A percentile compares a stretch with the other conserved stretches of the same genome.
Evolutionary conservation across 2,113 vertebrate species (phyloP).

Genomic region (Prionailurus bengalensis): DNA sequence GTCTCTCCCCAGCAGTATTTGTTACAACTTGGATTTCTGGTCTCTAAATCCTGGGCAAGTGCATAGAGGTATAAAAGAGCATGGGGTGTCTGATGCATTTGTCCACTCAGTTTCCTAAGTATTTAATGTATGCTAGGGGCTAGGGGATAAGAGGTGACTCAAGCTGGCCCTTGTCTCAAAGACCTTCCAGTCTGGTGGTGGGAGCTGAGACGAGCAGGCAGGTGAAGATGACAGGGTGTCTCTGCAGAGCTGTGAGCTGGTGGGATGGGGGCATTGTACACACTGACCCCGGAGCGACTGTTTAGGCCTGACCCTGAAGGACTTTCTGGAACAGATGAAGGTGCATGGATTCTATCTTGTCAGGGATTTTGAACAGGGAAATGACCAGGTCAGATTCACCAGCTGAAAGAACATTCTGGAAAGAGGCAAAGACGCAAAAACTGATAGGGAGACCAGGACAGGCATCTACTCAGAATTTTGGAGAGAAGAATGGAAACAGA

Average conservation of each 20-base stretch:
- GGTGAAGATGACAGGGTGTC: fast-evolving
- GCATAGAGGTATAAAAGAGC: neutral
- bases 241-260: neutral
- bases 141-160: neutral
- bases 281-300: fast-evolving
- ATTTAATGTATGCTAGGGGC: neutral
- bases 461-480: neutral
- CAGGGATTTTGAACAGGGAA: neutral
- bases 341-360: neutral
- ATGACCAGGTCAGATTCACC: neutral
- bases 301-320: neutral
- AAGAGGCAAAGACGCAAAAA: neutral
- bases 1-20: neutral
- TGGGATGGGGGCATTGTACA: fast-evolving
- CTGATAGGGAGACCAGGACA: neutral
- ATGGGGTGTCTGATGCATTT: neutral
- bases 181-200: neutral
- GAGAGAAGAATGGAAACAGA: neutral
- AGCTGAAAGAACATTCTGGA: neutral
- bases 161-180: neutral
- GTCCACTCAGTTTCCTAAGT: neutral
- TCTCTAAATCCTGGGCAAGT: neutral
- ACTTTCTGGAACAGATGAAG: neutral
- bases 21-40: neutral
- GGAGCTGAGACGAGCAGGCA: fast-evolving